Percentiles rank a stretch among this genome's conserved stretches.
Conservation (phyloP, 2,888 invertebrate genomes). For the Melieria picta region DNA sequence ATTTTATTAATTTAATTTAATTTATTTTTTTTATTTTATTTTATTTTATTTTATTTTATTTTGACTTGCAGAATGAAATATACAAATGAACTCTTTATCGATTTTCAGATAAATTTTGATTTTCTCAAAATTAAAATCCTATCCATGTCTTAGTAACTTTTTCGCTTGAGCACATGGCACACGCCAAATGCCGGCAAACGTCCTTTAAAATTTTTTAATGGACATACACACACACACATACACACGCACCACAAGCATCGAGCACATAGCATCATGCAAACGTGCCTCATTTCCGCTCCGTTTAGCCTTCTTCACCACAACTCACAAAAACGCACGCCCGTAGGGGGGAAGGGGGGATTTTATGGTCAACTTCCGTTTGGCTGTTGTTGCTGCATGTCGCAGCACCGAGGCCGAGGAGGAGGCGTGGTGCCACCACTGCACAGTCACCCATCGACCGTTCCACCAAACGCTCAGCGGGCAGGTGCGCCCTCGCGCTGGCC, state of each 20-base stretch:
- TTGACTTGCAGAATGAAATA: too few species aligned
- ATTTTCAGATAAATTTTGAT: too few species aligned
- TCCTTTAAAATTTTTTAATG: neutral
- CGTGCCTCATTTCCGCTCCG: slow-evolving; percentile 20
- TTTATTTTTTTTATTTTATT: neutral
- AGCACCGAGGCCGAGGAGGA: too few species aligned
- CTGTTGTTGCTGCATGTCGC: neutral
- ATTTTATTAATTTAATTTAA: too few species aligned
- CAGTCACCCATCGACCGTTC: too few species aligned
- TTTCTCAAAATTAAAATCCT: too few species aligned
- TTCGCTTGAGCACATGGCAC: slow-evolving; percentile 9
- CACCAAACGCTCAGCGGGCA: too few species aligned
- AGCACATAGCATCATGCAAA: slow-evolving; percentile 9
- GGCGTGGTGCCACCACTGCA: too few species aligned
- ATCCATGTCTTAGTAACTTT: neutral
- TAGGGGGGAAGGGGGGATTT: neutral
- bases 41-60: neutral
- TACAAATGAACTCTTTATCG: too few species aligned
- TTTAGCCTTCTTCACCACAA: neutral
- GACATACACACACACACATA: neutral
- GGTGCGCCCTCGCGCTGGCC: neutral
- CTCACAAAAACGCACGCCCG: neutral
- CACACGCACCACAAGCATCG: neutral
- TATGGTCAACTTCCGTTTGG: slow-evolving; percentile 22
- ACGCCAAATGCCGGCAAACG: slow-evolving; percentile 9